phyloP scores from a whole-genome alignment of 2,888 invertebrate species.

The Melanargia galathea region DNA sequence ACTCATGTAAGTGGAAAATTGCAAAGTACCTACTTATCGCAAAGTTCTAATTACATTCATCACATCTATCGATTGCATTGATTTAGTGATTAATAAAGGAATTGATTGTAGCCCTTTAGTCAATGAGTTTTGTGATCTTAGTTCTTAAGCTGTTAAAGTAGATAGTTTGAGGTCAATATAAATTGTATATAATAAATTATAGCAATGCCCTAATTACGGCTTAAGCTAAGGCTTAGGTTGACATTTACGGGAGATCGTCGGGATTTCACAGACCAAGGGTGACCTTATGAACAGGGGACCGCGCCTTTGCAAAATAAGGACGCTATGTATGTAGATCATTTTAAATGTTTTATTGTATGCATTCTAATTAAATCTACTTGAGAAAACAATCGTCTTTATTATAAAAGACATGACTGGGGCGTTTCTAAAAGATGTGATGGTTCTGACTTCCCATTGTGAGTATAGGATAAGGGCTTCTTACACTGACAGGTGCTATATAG shows the following conservation, averaged over 20 bases:
- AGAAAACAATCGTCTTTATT: not conserved
- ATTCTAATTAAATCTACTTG: not conserved
- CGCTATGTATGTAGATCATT: not conserved
- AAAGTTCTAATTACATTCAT: not conserved
- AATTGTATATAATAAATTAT: not conserved
- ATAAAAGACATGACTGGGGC: too few relatives aligned
- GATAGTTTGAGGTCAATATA: conserved; percentile 13
- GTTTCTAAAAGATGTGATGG: too few relatives aligned
- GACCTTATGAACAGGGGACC: conserved; percentile 12
- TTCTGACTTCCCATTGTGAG: not conserved
- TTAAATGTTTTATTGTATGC: not conserved
- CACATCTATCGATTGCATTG: conserved; percentile 24
- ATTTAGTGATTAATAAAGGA: conserved; percentile 60
- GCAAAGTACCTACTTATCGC: not conserved
- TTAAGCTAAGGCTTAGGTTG: not conserved
- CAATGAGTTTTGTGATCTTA: conserved; percentile 74
- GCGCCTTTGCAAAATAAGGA: conserved; percentile 11
- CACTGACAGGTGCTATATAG: too few relatives aligned
- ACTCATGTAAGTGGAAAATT: not conserved
- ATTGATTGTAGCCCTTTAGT: conserved; percentile 73
- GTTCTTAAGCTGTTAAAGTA: conserved; percentile 35
- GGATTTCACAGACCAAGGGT: conserved; percentile 6
- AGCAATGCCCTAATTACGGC: not conserved
- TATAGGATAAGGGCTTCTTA: not conserved
- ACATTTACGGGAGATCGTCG: conserved; percentile 1